These are phyloP conservation scores for Cebidichthys violaceus DNA, from an alignment of 2,113 vertebrate genomes.

Conservation along the genomic window DNA sequence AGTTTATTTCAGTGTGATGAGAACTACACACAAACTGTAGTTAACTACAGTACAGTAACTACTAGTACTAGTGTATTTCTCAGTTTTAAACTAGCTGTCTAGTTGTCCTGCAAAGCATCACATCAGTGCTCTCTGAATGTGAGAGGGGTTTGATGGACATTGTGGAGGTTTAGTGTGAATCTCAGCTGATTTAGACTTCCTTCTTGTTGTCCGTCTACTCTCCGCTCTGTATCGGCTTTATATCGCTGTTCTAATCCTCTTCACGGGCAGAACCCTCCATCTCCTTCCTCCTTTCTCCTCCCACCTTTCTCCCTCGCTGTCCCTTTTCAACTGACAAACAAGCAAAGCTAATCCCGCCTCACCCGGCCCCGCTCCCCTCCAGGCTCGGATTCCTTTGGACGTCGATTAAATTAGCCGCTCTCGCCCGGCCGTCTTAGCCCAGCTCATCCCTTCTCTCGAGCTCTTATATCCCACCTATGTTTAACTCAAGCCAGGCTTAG, in stretches of 20 bases:
- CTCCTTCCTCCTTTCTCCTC: not conserved
- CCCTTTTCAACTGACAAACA: constrained; percentile 19
- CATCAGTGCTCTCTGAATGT: not conserved
- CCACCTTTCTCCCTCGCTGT: not conserved
- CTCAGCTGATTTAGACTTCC: constrained; percentile 9
- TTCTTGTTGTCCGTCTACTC: constrained; percentile 9
- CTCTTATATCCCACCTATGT: constrained; percentile 4
- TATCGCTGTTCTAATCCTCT: constrained; percentile 59
- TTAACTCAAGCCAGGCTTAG: constrained; percentile 6
- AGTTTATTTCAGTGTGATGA: not conserved
- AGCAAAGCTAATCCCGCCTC: constrained; percentile 43
- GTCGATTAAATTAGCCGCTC: constrained; percentile 44
- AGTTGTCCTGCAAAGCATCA: not conserved
- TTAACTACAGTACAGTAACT: no score
- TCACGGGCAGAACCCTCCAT: constrained; percentile 14
- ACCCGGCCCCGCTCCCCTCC: constrained; percentile 15
- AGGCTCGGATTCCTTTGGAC: constrained; percentile 48
- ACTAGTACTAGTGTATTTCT: no score
- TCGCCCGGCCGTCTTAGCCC: constrained; percentile 26
- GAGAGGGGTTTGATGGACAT: not conserved
- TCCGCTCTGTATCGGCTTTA: constrained; percentile 42
- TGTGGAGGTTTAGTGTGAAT: not conserved
- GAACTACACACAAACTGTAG: no score
- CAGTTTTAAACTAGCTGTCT: not conserved
- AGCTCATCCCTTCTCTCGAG: constrained; percentile 4